These are phyloP conservation scores for Tortricodes alternella DNA, from an alignment of 2,888 invertebrate genomes.

Conservation along the genomic window DNA sequence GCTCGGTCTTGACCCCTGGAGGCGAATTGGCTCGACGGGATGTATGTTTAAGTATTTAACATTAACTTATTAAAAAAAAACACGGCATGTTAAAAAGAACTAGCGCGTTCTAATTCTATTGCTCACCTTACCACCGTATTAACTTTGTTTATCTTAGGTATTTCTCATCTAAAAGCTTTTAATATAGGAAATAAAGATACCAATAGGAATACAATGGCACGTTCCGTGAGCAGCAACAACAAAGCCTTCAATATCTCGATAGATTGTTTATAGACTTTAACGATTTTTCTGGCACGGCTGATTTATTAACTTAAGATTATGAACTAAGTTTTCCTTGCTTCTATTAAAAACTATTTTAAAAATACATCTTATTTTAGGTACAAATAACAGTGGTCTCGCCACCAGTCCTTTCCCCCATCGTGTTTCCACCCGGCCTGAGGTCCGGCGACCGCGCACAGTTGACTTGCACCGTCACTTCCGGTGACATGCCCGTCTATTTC, in stretches of 20 bases:
- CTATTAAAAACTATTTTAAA: background rate
- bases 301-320: too few relatives aligned
- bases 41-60: constrained; percentile 66
- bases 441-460: constrained; percentile 90
- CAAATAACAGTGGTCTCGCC: constrained; percentile 82
- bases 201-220: background rate
- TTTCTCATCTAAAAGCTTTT: background rate
- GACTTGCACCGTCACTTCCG: constrained; percentile 91
- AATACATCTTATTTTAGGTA: constrained; percentile 48
- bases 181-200: background rate
- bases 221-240: constrained; percentile 1
- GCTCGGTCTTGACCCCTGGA: constrained; percentile 88
- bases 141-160: background rate
- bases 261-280: background rate
- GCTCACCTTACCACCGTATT: background rate
- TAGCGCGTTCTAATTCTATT: background rate
- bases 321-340: background rate
- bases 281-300: background rate
- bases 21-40: constrained; percentile 90
- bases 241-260: background rate
- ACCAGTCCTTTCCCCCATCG: constrained; percentile 93
- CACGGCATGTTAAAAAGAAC: too few relatives aligned
- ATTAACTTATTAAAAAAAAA: too few relatives aligned
- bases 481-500: constrained; percentile 86
- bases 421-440: constrained; percentile 90